Base-by-base conservation (phyloP, 2,797 vertebrate genomes). In the Emydoidea blandingii region DNA sequence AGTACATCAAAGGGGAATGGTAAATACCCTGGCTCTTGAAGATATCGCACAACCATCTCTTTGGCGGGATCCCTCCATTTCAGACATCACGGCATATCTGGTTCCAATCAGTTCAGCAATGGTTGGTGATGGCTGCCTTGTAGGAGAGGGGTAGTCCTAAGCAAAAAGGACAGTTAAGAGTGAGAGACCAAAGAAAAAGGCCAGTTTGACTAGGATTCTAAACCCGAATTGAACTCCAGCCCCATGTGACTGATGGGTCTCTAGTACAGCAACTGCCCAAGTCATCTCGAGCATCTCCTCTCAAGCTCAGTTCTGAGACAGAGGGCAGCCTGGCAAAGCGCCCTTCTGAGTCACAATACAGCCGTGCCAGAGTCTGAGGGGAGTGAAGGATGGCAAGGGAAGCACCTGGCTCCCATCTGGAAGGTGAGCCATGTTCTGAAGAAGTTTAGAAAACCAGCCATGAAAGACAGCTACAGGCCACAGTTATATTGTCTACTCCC, bases 21-120 rank as follows among this genome's bases (percentile, higher is more conserved):
- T 80, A 83, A 34, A 25, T 79, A 97, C 97, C 96, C 95, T 96
- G 76, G 85, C 94, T 94, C 94, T 96, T 89, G 52, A 85, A 92
- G 94, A 88, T 54, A 31, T 31, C 37, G 52, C 68, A 74, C 47
- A 44, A 18, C 81, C 78, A 44, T 59, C 23, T 89, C 52, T 92
- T 41, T 82, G 94, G 65, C 31, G 21, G 29, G 87, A 85, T 34
- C 25, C 49, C 80, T 96, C 87, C 52, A 49, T 52, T 92, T 97
- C 82, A 19, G 85, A 74, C 37, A 91, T 59, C 50, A 80, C 54
- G 57, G 88, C 41, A 50, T 93, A 97, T 81, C 96, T 95, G 59
- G 86, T 90, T 91, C 91, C 92, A 85, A 97, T 96, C 90, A 98
- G 91, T 54, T 98, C 97, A 90, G 97, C 96, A 80, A 98, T 96